Percentiles rank a stretch among this genome's conserved stretches.
Conservation (phyloP, 2,797 vertebrate species). For the Syncerus caffer region DNA sequence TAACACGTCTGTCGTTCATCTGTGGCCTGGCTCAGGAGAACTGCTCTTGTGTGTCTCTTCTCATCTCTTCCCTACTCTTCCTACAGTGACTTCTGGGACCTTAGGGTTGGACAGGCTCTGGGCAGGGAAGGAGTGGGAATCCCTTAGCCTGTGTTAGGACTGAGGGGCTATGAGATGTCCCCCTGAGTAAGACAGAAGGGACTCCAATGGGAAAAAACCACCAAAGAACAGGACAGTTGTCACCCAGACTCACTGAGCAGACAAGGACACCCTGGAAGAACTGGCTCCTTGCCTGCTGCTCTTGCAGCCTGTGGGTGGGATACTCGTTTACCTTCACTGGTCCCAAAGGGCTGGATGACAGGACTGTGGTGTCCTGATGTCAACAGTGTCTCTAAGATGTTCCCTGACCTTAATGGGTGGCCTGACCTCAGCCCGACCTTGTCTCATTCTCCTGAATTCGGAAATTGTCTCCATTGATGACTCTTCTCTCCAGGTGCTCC, state of each 20-base stretch:
- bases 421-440: background rate
- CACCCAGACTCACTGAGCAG: background rate
- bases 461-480: background rate
- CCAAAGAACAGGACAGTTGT: background rate
- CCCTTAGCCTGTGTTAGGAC: background rate
- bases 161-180: background rate
- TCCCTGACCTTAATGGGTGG: background rate
- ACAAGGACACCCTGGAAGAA: accelerated
- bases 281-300: accelerated
- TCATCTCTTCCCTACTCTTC: background rate
- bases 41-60: background rate
- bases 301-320: background rate
- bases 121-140: background rate
- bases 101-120: background rate
- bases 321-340: accelerated
- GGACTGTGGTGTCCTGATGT: background rate
- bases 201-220: background rate
- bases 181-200: background rate
- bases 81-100: background rate
- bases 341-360: background rate
- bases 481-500: background rate
- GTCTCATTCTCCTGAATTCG: background rate
- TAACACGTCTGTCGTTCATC: background rate
- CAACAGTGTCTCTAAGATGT: background rate
- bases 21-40: background rate